Percentiles rank a stretch among this genome's conserved stretches.
phyloP scores from a whole-genome alignment of 2,797 vertebrate species.

The Lophotriccus pileatus region DNA sequence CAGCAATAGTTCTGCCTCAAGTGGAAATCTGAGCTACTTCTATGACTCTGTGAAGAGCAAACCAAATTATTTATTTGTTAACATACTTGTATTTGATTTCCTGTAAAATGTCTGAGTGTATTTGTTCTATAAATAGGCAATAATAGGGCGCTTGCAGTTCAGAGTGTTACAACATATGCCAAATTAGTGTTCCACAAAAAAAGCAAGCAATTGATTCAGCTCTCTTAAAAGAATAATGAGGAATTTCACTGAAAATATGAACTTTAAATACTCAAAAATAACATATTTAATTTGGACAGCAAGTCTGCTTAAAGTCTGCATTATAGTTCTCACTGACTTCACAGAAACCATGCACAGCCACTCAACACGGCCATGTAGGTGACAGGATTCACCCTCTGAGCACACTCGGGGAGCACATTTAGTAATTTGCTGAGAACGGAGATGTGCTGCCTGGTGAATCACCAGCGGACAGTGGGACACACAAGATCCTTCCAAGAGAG shows the following conservation, averaged over 20 bases:
- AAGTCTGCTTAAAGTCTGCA: not conserved
- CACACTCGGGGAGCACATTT: not conserved
- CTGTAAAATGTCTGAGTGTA: not conserved
- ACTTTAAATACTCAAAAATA: not conserved
- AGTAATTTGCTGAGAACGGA: not conserved
- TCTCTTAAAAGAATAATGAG: not conserved
- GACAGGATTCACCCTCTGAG: not conserved
- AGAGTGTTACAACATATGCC: not conserved
- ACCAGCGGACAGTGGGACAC: not conserved
- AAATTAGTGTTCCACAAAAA: not conserved
- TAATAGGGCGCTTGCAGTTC: not conserved
- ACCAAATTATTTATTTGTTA: not conserved
- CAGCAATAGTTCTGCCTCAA: not conserved
- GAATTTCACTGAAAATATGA: not conserved
- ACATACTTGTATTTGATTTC: not conserved
- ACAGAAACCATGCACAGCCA: not conserved
- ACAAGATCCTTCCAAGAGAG: not conserved
- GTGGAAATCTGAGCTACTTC: not conserved
- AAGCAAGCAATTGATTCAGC: not conserved
- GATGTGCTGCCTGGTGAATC: not conserved
- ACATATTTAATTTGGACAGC: not conserved
- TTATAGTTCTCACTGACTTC: not conserved
- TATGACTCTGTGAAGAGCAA: not conserved
- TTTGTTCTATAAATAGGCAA: not conserved
- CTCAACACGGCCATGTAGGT: fast-evolving